Evolutionary conservation across 2,797 vertebrate species (phyloP).

Genomic region (Gallinago stenura): DNA sequence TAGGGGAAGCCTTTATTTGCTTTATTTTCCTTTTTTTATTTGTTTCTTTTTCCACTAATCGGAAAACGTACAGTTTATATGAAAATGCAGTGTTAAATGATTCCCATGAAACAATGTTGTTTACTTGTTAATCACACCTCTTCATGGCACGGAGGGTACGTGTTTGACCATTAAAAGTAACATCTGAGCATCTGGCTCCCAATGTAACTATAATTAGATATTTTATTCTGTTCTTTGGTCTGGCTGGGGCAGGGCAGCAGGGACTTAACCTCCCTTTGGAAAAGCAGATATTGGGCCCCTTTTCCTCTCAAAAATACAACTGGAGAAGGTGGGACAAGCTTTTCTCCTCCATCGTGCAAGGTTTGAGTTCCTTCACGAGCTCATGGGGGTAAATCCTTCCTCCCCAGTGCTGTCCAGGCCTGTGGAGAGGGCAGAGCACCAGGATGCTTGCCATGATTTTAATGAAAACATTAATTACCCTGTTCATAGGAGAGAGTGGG

Average conservation of each 20-base stretch:
- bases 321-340: neutral
- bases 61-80: neutral
- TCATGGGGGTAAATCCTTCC: rapidly evolving
- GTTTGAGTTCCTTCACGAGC: neutral
- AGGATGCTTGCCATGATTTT: rapidly evolving
- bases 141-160: neutral
- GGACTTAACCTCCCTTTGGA: neutral
- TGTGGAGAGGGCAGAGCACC: rapidly evolving
- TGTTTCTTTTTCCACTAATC: neutral
- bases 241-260: rapidly evolving
- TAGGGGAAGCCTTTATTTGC: neutral
- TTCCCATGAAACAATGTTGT: neutral
- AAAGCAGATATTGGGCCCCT: neutral
- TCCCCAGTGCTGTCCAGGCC: neutral
- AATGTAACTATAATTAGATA: rapidly evolving
- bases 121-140: neutral
- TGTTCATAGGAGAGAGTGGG: rapidly evolving
- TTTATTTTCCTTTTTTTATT: neutral
- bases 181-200: neutral
- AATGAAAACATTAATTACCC: rapidly evolving
- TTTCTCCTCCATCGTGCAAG: rapidly evolving
- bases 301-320: neutral
- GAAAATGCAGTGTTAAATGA: neutral
- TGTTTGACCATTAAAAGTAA: neutral
- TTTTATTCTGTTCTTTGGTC: neutral